Evolutionary conservation across 1,140 invertebrate genomes (phyloP), one percentile per base, ranked within the genome.

Genomic region (Aphelenchoides avenae): DNA sequence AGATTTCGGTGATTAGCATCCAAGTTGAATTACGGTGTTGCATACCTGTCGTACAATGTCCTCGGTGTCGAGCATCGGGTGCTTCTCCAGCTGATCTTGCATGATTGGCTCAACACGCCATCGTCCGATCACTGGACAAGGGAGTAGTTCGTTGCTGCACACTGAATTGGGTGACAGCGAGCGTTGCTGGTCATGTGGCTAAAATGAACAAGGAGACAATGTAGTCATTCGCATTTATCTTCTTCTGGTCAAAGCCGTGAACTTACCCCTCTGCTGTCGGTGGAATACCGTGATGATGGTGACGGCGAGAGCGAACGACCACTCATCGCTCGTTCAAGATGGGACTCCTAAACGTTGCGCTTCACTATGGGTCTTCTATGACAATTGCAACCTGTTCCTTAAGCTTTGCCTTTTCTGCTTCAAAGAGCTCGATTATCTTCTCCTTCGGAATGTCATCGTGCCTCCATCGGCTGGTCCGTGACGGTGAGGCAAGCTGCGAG

Each of bases 51-150:
- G 87, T 24, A 98, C 94, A 61, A 98, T 91, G 61, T 97, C 91
- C 81, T 98, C 93, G 0, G 94, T 99, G 77, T 97, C 95, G 40
- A 98, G 84, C 78, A 92, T 92, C 75, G 93, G 90, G 81, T 94
- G 98, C 78, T 91, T 86, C 79, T 98, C 93, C 79, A 98, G 97
- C 76, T 98, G 91, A 73, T 97, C 92, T 76, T 97, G 93, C 0
- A 92, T 96, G 56, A 98, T 96, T 0, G 93, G 93, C 20, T 91
- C 91, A 36, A 27, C 26, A 24, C 18, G 1, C 24, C 37, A 33
- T 31, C 48, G 29, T 29, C 36, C 30, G 57, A 40, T n/a, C 36
- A 61, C 37, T 22, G 22, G 13, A 43, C 22, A 13, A 4, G 60
- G 9, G n/a, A 13, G 26, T 1, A 22, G 27, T 22, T 90, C 91